Conservation (phyloP, 2,797 vertebrate genomes). For the Acrossocheilus wenchowensis region DNA sequence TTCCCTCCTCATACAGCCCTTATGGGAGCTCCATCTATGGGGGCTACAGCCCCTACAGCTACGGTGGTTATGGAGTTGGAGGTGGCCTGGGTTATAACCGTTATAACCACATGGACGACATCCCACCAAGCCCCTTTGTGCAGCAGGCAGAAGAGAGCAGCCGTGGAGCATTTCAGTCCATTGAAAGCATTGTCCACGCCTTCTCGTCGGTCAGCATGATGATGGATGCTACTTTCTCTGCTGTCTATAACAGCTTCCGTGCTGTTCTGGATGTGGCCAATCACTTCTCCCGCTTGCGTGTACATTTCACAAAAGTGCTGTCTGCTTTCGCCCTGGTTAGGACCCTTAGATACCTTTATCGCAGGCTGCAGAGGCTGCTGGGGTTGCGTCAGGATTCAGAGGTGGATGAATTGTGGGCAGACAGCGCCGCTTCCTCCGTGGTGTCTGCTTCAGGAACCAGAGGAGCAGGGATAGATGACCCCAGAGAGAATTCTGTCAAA, state of each 20-base stretch:
- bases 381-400: constrained; percentile 84
- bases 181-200: constrained; percentile 98
- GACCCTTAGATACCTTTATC: constrained; percentile 90
- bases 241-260: constrained; percentile 96
- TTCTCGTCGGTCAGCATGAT: constrained; percentile 98
- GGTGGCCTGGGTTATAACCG: constrained; percentile 86
- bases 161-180: constrained; percentile 95
- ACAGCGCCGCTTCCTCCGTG: constrained; percentile 84
- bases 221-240: constrained; percentile 97
- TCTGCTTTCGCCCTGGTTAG: constrained; percentile 95
- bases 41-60: constrained; percentile 86
- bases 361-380: constrained; percentile 84
- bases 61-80: constrained; percentile 73
- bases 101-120: constrained; percentile 77
- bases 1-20: constrained; percentile 84
- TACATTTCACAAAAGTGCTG: constrained; percentile 93
- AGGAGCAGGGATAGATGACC: constrained; percentile 63
- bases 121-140: constrained; percentile 92
- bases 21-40: constrained; percentile 87
- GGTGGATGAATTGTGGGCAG: constrained; percentile 92
- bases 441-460: constrained; percentile 70
- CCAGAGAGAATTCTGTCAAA: constrained; percentile 80
- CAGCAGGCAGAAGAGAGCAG: constrained; percentile 97
- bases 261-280: constrained; percentile 97
- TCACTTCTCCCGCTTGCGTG: constrained; percentile 92